Evolutionary conservation across 2,797 vertebrate species (phyloP).

Genomic region (Lepilemur ruficaudatus): DNA sequence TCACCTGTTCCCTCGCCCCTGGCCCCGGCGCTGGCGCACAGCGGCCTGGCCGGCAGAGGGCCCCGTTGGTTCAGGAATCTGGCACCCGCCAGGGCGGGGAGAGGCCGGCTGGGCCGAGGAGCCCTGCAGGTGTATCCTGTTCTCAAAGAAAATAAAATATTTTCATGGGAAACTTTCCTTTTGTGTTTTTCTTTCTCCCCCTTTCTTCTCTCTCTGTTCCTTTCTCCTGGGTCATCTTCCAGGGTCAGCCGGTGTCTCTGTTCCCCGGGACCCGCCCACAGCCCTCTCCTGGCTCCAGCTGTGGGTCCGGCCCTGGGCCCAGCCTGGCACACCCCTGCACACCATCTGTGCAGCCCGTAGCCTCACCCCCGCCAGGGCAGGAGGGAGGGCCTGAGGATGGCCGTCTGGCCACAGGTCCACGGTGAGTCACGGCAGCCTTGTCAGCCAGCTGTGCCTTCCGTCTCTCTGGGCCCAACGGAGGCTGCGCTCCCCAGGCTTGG

Average conservation of each 20-base stretch:
- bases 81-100: slow-evolving; percentile 34
- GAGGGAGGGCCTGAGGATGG: slow-evolving; percentile 68
- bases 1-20: slow-evolving; percentile 73
- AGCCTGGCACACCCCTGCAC: slow-evolving; percentile 50
- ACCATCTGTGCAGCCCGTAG: slow-evolving; percentile 61
- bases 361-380: slow-evolving; percentile 54
- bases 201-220: slow-evolving; percentile 63
- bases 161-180: slow-evolving; percentile 82
- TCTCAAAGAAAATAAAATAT: slow-evolving; percentile 82
- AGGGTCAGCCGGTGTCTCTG: slow-evolving; percentile 61
- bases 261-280: background rate
- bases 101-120: slow-evolving; percentile 65
- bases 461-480: background rate
- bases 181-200: slow-evolving; percentile 67
- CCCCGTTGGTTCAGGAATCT: slow-evolving; percentile 76
- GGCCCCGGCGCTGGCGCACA: slow-evolving; percentile 1
- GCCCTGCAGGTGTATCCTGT: slow-evolving; percentile 85
- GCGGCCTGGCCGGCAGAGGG: slow-evolving; percentile 82
- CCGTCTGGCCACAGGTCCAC: slow-evolving; percentile 69
- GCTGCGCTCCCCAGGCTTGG: background rate
- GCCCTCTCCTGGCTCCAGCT: background rate
- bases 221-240: slow-evolving; percentile 59
- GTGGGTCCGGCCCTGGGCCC: background rate
- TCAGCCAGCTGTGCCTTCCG: slow-evolving; percentile 61
- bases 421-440: slow-evolving; percentile 63